Conservation (phyloP, 1,140 invertebrate species). For the Leguminivora glycinivorella region DNA sequence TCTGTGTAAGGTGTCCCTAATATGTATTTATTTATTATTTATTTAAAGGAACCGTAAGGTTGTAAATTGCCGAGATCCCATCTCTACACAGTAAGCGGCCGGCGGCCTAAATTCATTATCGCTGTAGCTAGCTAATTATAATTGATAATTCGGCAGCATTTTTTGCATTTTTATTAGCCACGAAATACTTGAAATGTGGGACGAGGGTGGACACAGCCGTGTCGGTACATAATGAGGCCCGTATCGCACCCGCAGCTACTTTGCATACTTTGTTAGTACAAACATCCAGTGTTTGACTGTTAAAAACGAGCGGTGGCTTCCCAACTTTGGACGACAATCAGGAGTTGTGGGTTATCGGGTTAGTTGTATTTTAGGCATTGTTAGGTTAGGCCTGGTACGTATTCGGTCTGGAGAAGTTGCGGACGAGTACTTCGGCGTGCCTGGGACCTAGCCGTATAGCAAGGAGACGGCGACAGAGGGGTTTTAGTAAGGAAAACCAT, state of each 20-base stretch:
- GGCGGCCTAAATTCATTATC: slow-evolving; percentile 13
- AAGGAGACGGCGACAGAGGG: too few relatives aligned
- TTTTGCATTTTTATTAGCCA: slow-evolving; percentile 72
- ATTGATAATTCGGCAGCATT: slow-evolving; percentile 69
- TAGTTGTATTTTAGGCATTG: too few relatives aligned
- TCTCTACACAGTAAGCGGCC: neutral
- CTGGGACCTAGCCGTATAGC: too few relatives aligned
- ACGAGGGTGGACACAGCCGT: slow-evolving; percentile 62
- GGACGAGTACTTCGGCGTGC: too few relatives aligned
- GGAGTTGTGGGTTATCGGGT: slow-evolving; percentile 44
- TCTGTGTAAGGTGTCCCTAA: too few relatives aligned
- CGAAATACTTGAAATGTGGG: slow-evolving; percentile 55
- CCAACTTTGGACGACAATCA: slow-evolving; percentile 51
- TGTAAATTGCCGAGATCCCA: neutral
- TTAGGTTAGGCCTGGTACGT: too few relatives aligned
- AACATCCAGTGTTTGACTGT: slow-evolving; percentile 74
- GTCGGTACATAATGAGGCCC: slow-evolving; percentile 74
- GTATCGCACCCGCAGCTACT: slow-evolving; percentile 73
- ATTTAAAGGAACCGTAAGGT: too few relatives aligned
- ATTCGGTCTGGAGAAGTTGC: too few relatives aligned
- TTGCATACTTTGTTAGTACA: slow-evolving; percentile 76
- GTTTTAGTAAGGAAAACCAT: too few relatives aligned
- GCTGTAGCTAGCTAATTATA: slow-evolving; percentile 58
- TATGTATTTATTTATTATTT: too few relatives aligned
- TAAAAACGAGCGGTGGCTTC: slow-evolving; percentile 64